phyloP scores from a whole-genome alignment of 1,140 invertebrate genomes.

The silkworm (Bombyx mori) region ASM3026992v2 NC_085125.1:3888501-3889000 shows the following conservation, averaged over 20 bases:
- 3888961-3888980: no score
- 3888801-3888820: no score
- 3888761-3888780: background rate
- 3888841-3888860: no score
- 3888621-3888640: conserved; percentile 4
- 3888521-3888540: conserved; percentile 32
- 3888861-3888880: no score
- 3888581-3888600: conserved; percentile 25
- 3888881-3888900: no score
- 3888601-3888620: conserved; percentile 4
- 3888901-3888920: no score
- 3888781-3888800: no score
- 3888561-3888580: conserved; percentile 35
- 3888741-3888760: conserved; percentile 5
- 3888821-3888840: no score
- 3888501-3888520: conserved; percentile 8
- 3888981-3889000: no score
- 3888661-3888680: no score
- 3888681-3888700: conserved; percentile 4
- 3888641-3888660: conserved; percentile 3
- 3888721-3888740: conserved; percentile 3
- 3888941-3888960: no score
- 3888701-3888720: background rate
- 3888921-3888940: no score
- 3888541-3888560: conserved; percentile 28